Evolutionary conservation across 2,113 vertebrate genomes (phyloP).

Genomic region (Scytalopus superciliaris): DNA sequence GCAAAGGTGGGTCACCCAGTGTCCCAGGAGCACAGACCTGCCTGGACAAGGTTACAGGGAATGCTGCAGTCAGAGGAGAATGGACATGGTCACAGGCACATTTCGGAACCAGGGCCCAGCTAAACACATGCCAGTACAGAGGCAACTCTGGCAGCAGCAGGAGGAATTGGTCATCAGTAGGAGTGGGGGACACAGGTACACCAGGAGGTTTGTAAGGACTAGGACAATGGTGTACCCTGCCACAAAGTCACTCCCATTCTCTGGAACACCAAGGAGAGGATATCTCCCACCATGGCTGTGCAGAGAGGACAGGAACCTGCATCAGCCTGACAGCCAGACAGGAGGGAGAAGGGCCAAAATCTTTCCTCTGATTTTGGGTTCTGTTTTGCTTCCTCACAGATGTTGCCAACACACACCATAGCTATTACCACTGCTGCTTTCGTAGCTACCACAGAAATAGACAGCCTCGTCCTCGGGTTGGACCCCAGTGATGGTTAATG

Average conservation of each 20-base stretch:
- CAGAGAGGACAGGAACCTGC: background rate
- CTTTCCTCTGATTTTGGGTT: too few species aligned
- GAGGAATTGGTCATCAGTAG: background rate
- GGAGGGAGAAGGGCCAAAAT: background rate
- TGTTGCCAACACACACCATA: too few species aligned
- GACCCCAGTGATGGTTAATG: background rate
- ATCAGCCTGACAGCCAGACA: background rate
- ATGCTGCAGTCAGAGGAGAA: background rate
- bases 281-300: too few species aligned
- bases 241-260: background rate
- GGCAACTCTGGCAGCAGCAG: background rate
- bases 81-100: too few species aligned
- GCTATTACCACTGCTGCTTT: background rate
- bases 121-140: background rate
- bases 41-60: background rate
- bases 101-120: background rate
- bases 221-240: background rate
- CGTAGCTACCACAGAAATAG: background rate
- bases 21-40: accelerated
- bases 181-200: background rate
- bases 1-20: background rate
- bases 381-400: too few species aligned
- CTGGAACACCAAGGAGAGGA: background rate
- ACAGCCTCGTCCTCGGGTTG: background rate
- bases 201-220: background rate